A percentile compares a stretch with the other conserved stretches of the same genome.
phyloP scores from a whole-genome alignment of 2,888 invertebrate species.

The Macaria liturata region DNA sequence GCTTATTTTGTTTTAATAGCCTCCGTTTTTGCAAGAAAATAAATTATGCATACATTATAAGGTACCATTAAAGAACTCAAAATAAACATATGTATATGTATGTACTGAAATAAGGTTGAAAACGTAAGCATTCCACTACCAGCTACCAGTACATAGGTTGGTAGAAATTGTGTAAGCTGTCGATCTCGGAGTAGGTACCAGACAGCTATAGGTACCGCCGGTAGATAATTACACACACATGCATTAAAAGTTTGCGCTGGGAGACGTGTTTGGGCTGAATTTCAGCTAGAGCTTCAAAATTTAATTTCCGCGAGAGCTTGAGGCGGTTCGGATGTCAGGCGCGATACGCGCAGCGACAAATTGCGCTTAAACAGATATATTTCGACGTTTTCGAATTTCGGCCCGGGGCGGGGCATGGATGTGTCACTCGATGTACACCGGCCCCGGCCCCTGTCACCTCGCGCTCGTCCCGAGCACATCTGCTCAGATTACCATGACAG shows the following conservation, averaged over 20 bases:
- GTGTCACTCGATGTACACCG: conserved; percentile 36
- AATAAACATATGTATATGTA: no score
- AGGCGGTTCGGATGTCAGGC: conserved; percentile 38
- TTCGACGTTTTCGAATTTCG: conserved; percentile 37
- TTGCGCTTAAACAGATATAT: conserved; percentile 44
- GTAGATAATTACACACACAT: conserved; percentile 6
- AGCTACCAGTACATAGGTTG: no score
- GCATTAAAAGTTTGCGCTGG: conserved; percentile 15
- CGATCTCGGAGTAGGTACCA: neutral
- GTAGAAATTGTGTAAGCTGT: conserved; percentile 7
- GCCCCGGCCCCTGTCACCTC: conserved; percentile 17
- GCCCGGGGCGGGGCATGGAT: conserved; percentile 38
- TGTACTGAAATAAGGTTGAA: no score
- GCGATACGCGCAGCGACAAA: conserved; percentile 37
- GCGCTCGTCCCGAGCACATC: conserved; percentile 20
- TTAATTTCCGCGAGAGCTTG: conserved; percentile 43
- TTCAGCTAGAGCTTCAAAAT: conserved; percentile 39
- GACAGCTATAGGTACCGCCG: neutral
- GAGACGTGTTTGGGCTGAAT: conserved; percentile 11
- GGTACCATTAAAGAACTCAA: no score
- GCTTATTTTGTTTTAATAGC: no score
- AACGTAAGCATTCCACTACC: no score
- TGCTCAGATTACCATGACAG: conserved; percentile 44
- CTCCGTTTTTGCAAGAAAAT: no score
- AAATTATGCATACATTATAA: no score